A percentile compares a stretch with the other conserved stretches of the same genome.
phyloP scores from a whole-genome alignment of 2,888 invertebrate genomes.

The Sinhomidia bicolor region DNA sequence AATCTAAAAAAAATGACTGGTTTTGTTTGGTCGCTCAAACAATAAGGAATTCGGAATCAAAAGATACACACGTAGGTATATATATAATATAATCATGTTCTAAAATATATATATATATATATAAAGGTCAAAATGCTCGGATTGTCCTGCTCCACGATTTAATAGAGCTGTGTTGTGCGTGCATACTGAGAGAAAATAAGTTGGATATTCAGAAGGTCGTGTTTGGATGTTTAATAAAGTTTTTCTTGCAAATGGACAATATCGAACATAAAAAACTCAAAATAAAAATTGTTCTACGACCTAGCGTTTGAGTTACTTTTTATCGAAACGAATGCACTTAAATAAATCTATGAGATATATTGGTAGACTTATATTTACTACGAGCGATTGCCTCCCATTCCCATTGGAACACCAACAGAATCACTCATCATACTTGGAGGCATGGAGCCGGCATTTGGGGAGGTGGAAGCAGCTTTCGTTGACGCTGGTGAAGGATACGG shows the following conservation, averaged over 20 bases:
- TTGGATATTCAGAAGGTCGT: background rate
- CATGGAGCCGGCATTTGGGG: conserved; percentile 78
- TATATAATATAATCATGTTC: background rate
- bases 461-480: conserved; percentile 78
- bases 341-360: background rate
- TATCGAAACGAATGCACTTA: background rate
- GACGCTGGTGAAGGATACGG: conserved; percentile 77
- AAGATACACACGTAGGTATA: conserved; percentile 12
- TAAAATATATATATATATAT: background rate
- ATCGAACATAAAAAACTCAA: background rate
- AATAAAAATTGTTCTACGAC: background rate
- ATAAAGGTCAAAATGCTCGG: conserved; percentile 34
- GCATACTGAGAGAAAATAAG: background rate
- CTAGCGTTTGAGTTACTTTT: background rate
- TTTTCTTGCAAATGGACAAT: background rate
- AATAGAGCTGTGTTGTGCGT: background rate
- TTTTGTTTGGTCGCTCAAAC: conserved; percentile 60
- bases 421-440: conserved; percentile 77
- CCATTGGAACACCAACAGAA: conserved; percentile 63
- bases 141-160: conserved; percentile 66
- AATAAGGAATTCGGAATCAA: conserved; percentile 64
- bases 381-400: conserved; percentile 65
- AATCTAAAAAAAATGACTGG: conserved; percentile 62
- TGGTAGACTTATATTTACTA: conserved; percentile 48
- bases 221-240: background rate